phyloP scores from a whole-genome alignment of 2,888 invertebrate genomes.

The Heliconius ethilla region DNA sequence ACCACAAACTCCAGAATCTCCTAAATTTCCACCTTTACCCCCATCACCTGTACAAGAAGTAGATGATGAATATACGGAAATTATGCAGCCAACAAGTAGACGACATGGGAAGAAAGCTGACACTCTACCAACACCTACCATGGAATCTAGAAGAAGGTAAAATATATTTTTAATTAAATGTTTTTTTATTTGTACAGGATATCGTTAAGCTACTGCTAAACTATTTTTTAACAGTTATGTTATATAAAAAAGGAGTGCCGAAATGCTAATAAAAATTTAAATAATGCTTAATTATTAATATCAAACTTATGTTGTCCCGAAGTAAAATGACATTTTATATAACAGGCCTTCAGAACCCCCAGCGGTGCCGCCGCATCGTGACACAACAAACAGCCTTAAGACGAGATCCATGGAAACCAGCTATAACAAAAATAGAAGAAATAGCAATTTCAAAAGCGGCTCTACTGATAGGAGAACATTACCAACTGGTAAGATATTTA shows the following conservation, averaged over 20 bases:
- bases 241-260: too few relatives aligned
- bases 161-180: not conserved
- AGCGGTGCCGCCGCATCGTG: conserved; percentile 88
- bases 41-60: conserved; percentile 92
- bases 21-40: conserved; percentile 88
- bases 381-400: conserved; percentile 87
- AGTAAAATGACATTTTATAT: not conserved
- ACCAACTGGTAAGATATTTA: conserved; percentile 83
- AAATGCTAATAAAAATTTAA: too few relatives aligned
- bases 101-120: conserved; percentile 78
- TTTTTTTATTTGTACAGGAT: not conserved
- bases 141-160: conserved; percentile 77
- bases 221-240: too few relatives aligned
- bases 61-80: conserved; percentile 88
- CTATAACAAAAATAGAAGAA: conserved; percentile 84
- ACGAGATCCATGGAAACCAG: conserved; percentile 93
- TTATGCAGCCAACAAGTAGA: conserved; percentile 79
- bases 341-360: conserved; percentile 83
- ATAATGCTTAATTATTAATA: not conserved
- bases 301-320: not conserved
- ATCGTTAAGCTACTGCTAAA: not conserved
- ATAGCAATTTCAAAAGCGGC: conserved; percentile 80
- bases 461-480: conserved; percentile 87
- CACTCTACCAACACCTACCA: conserved; percentile 78
- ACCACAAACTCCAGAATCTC: conserved; percentile 78